Conservation (phyloP, 2,888 invertebrate species). For the Nemotelus nigrinus region DNA sequence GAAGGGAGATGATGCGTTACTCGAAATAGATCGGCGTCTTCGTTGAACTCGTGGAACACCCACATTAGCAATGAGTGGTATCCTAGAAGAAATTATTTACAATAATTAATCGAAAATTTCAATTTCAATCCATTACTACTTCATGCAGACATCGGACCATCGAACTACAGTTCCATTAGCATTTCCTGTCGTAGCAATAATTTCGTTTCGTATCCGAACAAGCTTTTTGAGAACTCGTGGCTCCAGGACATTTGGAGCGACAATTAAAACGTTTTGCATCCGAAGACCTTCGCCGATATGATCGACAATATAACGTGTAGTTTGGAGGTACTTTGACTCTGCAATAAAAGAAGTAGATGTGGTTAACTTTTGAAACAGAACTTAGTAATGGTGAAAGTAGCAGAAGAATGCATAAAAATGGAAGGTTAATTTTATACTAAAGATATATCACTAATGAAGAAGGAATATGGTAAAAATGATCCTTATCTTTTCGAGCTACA, state of each 20-base stretch:
- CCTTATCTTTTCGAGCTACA: no score
- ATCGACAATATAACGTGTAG: constrained; percentile 78
- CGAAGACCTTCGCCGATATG: constrained; percentile 74
- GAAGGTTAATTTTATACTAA: not conserved
- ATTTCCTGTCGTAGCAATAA: constrained; percentile 64
- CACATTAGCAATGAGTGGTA: constrained; percentile 49
- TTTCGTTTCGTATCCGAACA: constrained; percentile 67
- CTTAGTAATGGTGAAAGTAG: not conserved
- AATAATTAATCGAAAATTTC: constrained; percentile 5
- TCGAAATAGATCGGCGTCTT: not conserved
- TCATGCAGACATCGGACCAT: constrained; percentile 53
- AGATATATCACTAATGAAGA: not conserved
- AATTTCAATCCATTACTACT: constrained; percentile 47
- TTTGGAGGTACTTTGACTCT: constrained; percentile 68
- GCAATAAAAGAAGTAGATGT: constrained; percentile 12
- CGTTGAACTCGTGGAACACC: constrained; percentile 46
- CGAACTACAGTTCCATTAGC: constrained; percentile 54
- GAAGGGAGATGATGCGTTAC: constrained; percentile 4
- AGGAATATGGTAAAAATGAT: no score
- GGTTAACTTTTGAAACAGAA: not conserved
- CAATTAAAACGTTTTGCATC: constrained; percentile 71
- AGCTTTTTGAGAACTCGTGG: constrained; percentile 69
- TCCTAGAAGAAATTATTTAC: constrained; percentile 37
- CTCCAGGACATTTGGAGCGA: constrained; percentile 74
- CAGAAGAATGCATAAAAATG: not conserved